These are phyloP conservation scores for Odontocolon sp. DNA, from an alignment of 2,888 invertebrate genomes.

Conservation along the genomic window DNA sequence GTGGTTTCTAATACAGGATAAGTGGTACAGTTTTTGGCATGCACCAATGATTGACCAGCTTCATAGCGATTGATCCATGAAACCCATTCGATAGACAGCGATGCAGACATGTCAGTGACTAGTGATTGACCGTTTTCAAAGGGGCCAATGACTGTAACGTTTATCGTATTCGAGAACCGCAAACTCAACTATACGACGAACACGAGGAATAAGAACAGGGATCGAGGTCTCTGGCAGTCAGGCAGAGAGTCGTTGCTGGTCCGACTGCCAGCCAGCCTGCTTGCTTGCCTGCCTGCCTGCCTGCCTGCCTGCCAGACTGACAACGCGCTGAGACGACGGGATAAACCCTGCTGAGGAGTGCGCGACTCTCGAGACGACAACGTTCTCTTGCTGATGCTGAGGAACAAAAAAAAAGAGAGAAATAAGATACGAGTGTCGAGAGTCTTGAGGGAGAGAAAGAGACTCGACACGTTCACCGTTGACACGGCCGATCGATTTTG, in stretches of 20 bases:
- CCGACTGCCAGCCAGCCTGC: constrained; percentile 57
- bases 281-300: constrained; percentile 50
- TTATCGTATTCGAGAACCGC: too few relatives aligned
- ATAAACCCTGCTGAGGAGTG: constrained; percentile 60
- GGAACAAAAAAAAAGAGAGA: constrained; percentile 35
- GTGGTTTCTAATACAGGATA: too few relatives aligned
- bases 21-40: too few relatives aligned
- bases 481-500: constrained; percentile 62
- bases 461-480: constrained; percentile 59
- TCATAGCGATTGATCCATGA: too few relatives aligned
- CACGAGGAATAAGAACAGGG: constrained; percentile 29
- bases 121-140: too few relatives aligned
- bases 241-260: constrained; percentile 50
- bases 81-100: too few relatives aligned
- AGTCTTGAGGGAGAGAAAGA: constrained; percentile 44
- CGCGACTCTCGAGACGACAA: constrained; percentile 53
- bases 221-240: constrained; percentile 37
- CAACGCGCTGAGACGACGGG: constrained; percentile 62
- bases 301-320: constrained; percentile 60
- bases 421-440: constrained; percentile 44
- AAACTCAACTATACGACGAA: constrained; percentile 13
- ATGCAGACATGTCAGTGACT: too few relatives aligned
- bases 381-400: constrained; percentile 48
- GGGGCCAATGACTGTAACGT: too few relatives aligned
- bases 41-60: too few relatives aligned